Evolutionary conservation across 2,797 vertebrate genomes (phyloP), one percentile per base, ranked within the genome.

Genomic region (Sciurus vulgaris): DNA sequence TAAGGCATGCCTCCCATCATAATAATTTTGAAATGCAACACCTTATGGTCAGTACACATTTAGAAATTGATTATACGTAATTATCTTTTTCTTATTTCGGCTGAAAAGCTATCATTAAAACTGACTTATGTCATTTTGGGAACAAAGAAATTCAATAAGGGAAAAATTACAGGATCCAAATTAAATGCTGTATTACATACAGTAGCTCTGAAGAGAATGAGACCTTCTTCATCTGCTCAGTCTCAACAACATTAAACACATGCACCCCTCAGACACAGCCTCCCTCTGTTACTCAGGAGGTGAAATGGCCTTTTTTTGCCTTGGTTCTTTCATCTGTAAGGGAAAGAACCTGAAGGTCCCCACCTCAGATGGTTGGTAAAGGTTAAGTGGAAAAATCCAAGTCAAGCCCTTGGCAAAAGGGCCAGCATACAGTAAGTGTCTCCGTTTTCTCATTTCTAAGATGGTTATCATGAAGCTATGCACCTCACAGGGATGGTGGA

Each of bases 241-340:
- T 28, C 65, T 91, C 35, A n/a, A 33, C 59, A 20, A 51, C 12
- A 28, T 28, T 15, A 18, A 67, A 41, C 10, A 72, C 5, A 0
- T 2, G 0, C 17, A 41, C 1, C 3, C 26, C 28, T 49, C 14
- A 33, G 26, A 33, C 1, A 69, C 7, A 17, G 59, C 2, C 41
- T 20, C 3, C 22, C 11, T 35, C 11, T 56, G 22, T 41, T n/a
- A 51, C 35, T 51, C 61, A 28, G 54, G 2, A 28, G 24, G 30
- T 12, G 22, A 24, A 38, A 74, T 0, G n/a, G 38, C 22, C 44
- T 54, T 77, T 74, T 10, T 49, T 17, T 81, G 59, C 59, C 30
- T 44, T 15, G 3, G 11, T 30, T 14, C 20, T 51, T 63, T 86
- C 22, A 30, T 15, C 22, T 73, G 28, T 30, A 54, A 72, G 51